phyloP scores from a whole-genome alignment of 2,113 vertebrate genomes.

The Pagrus major region DNA sequence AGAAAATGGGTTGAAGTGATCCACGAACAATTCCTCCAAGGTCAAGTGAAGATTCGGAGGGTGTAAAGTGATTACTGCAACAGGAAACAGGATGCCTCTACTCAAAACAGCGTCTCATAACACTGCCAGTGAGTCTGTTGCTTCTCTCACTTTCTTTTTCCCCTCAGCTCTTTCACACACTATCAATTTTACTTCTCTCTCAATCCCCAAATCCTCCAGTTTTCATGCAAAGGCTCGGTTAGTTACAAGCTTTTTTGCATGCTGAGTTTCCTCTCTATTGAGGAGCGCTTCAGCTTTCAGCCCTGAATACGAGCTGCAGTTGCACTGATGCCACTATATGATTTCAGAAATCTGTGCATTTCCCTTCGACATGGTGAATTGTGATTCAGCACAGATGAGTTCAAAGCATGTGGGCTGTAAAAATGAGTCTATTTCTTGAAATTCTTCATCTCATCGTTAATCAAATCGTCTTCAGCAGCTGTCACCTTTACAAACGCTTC shows the following conservation, averaged over 20 bases:
- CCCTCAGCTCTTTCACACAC: conserved; percentile 76
- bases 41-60: conserved; percentile 69
- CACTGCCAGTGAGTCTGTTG: conserved; percentile 61
- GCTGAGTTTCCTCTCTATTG: conserved; percentile 60
- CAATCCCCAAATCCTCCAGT: conserved; percentile 73
- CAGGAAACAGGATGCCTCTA: conserved; percentile 76
- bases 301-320: conserved; percentile 37
- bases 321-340: conserved; percentile 35
- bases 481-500: conserved; percentile 47
- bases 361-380: conserved; percentile 39
- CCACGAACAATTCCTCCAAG: conserved; percentile 69
- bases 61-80: conserved; percentile 71
- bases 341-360: conserved; percentile 41
- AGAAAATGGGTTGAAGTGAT: conserved; percentile 27
- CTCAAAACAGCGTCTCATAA: conserved; percentile 76
- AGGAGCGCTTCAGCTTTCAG: conserved; percentile 59
- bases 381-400: conserved; percentile 7
- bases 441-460: conserved; percentile 62
- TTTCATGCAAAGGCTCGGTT: conserved; percentile 71
- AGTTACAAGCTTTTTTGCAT: conserved; percentile 67
- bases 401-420: conserved; percentile 11
- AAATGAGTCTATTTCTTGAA: conserved; percentile 27
- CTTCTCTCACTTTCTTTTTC: conserved; percentile 73
- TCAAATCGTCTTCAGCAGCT: conserved; percentile 60
- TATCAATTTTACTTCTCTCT: conserved; percentile 72